Evolutionary conservation across 92 coral and sea anemone genomes (phyloP), one percentile per base, ranked within the genome.

Genomic region (Paramuricea clavata): DNA sequence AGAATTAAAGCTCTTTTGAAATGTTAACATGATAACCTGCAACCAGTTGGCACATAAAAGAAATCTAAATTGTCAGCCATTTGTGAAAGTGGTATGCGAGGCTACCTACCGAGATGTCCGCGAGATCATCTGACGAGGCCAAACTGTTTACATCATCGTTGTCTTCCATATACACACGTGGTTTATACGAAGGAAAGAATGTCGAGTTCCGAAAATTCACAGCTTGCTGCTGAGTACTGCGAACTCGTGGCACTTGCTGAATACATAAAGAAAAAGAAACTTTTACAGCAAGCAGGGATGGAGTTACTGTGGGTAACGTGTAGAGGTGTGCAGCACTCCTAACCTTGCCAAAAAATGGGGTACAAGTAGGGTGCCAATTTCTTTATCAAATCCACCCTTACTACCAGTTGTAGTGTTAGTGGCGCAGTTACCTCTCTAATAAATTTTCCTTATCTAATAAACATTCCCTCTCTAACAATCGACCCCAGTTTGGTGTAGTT

Each of bases 161-260:
- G 43, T 95, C 98, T 27, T 94, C 95, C 98, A 95, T 95, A 49
- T 92, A 90, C 44, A 95, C 98, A 42, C 95, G 95, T 5, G 98
- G 98, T 87, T 92, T 97, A 60, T 95, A 95, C 23, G 97, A 94
- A 32, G 98, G 98, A 77, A 95, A 95, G 72, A 95, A 95, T 10
- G 98, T 95, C 12, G 98, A 95, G 85, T 91, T 94, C 12, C 95
- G 94, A 85, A 95, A 95, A 25, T 95, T 94, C 74, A 95, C 83
- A 19, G 94, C 92, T 28, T 91, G 92, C 12, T 90, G 93, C 34
- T 59, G 72, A 2, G 73, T 15, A 16, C 15, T 61, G 72, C 84
- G 84, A 60, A 12, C 10, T 8, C 72, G 50, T 54, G 84, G 57
- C 4, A 42, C 35, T 67, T 59, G 73, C 60, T 65, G 41, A 12